Conservation (phyloP, 2,113 vertebrate species). For the Tricholaema leucomelas region DNA sequence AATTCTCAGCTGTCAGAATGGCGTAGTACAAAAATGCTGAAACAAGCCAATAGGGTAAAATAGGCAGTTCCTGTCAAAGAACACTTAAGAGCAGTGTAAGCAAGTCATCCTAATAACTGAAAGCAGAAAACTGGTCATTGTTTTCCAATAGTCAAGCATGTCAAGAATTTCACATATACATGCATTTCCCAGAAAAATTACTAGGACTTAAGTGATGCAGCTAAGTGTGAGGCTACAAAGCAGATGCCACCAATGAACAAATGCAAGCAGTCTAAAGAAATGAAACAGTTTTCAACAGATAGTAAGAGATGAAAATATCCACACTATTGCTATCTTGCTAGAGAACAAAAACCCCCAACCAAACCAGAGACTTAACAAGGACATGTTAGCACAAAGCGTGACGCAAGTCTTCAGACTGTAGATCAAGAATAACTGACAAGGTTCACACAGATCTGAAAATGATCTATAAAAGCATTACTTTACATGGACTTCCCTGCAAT, state of each 20-base stretch:
- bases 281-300: background rate
- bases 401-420: background rate
- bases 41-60: background rate
- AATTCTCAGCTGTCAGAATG: background rate
- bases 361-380: background rate
- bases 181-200: background rate
- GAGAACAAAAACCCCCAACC: background rate
- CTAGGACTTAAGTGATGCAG: background rate
- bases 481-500: background rate
- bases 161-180: background rate
- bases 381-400: accelerated
- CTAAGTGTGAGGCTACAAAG: background rate
- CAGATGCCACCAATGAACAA: background rate
- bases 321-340: background rate
- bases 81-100: background rate
- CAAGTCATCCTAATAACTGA: background rate
- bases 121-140: background rate
- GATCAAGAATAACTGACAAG: background rate
- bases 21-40: background rate
- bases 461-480: background rate
- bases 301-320: background rate
- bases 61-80: background rate
- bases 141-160: background rate
- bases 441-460: background rate
- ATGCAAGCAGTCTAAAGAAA: background rate